A percentile compares a stretch with the other conserved stretches of the same genome.
These are phyloP conservation scores for Kradibia gibbosae DNA, from an alignment of 1,140 invertebrate species.

Conservation along the genomic window DNA sequence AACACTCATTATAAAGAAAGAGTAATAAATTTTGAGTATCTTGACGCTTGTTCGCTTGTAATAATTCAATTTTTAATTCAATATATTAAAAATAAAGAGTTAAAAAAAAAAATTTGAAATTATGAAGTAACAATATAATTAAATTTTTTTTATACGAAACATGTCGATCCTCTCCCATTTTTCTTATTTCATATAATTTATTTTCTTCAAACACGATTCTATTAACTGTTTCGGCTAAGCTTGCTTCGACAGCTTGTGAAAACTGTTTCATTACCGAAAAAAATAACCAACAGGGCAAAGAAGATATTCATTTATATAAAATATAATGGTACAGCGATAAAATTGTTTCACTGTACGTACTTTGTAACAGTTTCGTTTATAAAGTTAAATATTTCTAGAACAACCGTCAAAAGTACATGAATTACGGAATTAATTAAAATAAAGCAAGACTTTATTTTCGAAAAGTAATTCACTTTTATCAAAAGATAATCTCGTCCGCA, in stretches of 20 bases:
- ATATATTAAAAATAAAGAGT: neutral
- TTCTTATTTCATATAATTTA: too few relatives aligned
- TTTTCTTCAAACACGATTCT: too few relatives aligned
- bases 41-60: neutral
- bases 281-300: too few relatives aligned
- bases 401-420: neutral
- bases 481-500: neutral
- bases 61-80: neutral
- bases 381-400: too few relatives aligned
- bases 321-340: too few relatives aligned
- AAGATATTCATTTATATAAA: too few relatives aligned
- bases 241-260: too few relatives aligned
- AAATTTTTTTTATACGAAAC: too few relatives aligned
- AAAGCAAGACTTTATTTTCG: neutral
- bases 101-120: neutral
- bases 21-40: neutral
- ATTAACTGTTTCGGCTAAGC: too few relatives aligned
- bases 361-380: too few relatives aligned
- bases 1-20: neutral
- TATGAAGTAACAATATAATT: neutral
- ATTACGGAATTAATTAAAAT: neutral
- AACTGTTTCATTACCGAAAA: too few relatives aligned
- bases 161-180: neutral
- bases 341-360: too few relatives aligned
- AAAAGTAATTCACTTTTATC: neutral